Evolutionary conservation across 1,140 invertebrate genomes (phyloP), one percentile per base, ranked within the genome.

Genomic region (Zaprionus vittiger): DNA sequence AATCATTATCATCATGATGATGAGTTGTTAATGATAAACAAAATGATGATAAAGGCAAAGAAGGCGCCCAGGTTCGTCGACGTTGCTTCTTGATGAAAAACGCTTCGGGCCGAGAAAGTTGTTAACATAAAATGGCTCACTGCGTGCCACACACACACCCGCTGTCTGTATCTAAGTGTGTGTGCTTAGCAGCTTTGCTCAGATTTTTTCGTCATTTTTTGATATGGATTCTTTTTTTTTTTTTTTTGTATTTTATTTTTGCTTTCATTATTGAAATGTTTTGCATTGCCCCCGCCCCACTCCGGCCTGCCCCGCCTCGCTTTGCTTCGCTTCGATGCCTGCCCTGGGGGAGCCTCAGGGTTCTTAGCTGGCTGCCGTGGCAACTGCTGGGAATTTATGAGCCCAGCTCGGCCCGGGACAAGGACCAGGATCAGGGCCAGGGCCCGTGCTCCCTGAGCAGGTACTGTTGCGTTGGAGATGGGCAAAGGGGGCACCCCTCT

Each of bases 91-190:
- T 76, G 73, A 73, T 73, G 63, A 73, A 73, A 73, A 73, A 67
- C 69, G 74, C 74, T 67, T 55, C 38, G 69, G 74, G 74, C 74
- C 70, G 66, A 77, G 56, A 73, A 77, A 77, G 74, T 77, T 77
- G 74, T 77, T 77, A 77, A 73, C 74, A 77, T 77, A 77, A 77
- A 77, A 77, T 77, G 74, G 63, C 74, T 77, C 70, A 67, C 74
- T 67, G 74, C 61, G 55, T 56, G 66, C 60, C 44, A 75, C 44
- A 63, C 52, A 62, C 37, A 49, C 62, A 17, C 5, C 7, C 9
- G 17, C 28, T 47, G n/a, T 49, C n/a, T 59, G 31, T 15, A 15
- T 44, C 31, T 20, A 15, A 47, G 38, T 72, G 22, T 65, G 62
- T 66, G 37, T 57, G 67, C 61, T 61, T 61, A 73, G 65, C 72